These are phyloP conservation scores for Garra rufa DNA, from an alignment of 2,113 vertebrate species.

Conservation along the genomic window DNA sequence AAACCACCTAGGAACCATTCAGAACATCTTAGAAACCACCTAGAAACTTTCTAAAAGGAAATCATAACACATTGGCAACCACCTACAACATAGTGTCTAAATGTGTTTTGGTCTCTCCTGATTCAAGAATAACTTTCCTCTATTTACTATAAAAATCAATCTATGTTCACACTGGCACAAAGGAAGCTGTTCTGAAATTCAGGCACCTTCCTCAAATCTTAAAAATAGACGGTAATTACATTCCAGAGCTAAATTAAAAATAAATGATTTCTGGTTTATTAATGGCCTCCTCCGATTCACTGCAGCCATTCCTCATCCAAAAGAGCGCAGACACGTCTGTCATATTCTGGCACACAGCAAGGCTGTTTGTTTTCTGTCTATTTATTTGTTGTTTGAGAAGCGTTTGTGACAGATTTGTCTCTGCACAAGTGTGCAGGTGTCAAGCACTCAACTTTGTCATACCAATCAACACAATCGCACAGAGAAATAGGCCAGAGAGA, in stretches of 20 bases:
- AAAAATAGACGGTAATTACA: slow-evolving; percentile 86
- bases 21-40: too few relatives aligned
- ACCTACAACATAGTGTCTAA: not conserved
- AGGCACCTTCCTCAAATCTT: slow-evolving; percentile 64
- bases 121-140: not conserved
- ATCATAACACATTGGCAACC: not conserved
- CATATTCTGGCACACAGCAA: slow-evolving; percentile 28
- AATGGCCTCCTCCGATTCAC: slow-evolving; percentile 66
- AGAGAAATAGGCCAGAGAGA: slow-evolving; percentile 7
- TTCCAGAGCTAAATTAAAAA: slow-evolving; percentile 82
- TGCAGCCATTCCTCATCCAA: slow-evolving; percentile 60
- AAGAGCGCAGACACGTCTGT: slow-evolving; percentile 27
- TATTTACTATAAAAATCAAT: not conserved
- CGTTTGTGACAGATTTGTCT: slow-evolving; percentile 44
- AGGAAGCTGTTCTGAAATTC: slow-evolving; percentile 60
- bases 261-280: slow-evolving; percentile 86
- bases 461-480: slow-evolving; percentile 19
- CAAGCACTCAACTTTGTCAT: slow-evolving; percentile 25
- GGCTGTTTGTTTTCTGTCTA: slow-evolving; percentile 22
- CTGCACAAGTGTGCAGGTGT: slow-evolving; percentile 8
- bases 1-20: not conserved
- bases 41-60: not conserved
- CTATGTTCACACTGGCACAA: slow-evolving; percentile 13
- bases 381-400: slow-evolving; percentile 37
- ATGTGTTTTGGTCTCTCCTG: not conserved